phyloP scores from a whole-genome alignment of 2,888 invertebrate species.

The Himalopsyche tibetana region DNA sequence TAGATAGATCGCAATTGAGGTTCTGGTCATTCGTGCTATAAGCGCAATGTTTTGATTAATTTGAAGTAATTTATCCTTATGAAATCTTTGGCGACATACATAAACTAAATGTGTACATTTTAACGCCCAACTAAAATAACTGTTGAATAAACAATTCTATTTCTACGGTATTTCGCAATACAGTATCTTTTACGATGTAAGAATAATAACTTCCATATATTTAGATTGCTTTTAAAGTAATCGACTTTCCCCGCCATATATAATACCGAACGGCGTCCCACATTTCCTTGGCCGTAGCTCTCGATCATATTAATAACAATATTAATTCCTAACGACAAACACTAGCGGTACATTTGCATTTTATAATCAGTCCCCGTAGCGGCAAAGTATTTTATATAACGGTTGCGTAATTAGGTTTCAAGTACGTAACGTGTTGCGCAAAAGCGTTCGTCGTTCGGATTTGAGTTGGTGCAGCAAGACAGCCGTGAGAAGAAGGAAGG shows the following conservation, averaged over 20 bases:
- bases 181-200: too few relatives aligned
- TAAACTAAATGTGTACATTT: too few relatives aligned
- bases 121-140: too few relatives aligned
- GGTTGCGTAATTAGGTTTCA: slow-evolving; percentile 54
- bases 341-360: slow-evolving; percentile 52
- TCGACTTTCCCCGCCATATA: slow-evolving; percentile 34
- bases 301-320: slow-evolving; percentile 24
- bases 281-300: slow-evolving; percentile 56
- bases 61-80: too few relatives aligned
- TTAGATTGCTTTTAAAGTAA: background rate
- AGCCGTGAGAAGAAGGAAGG: slow-evolving; percentile 53
- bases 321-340: slow-evolving; percentile 31
- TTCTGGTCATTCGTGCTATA: too few relatives aligned
- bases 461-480: slow-evolving; percentile 29
- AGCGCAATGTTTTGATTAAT: too few relatives aligned
- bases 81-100: too few relatives aligned
- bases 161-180: too few relatives aligned
- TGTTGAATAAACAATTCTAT: too few relatives aligned
- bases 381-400: slow-evolving; percentile 54
- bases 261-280: slow-evolving; percentile 50
- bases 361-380: slow-evolving; percentile 51
- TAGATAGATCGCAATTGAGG: too few relatives aligned
- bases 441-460: background rate
- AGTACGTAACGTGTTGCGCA: slow-evolving; percentile 52
- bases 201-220: too few relatives aligned